phyloP scores from a whole-genome alignment of 2,888 invertebrate species.

The Biston betularia region DNA sequence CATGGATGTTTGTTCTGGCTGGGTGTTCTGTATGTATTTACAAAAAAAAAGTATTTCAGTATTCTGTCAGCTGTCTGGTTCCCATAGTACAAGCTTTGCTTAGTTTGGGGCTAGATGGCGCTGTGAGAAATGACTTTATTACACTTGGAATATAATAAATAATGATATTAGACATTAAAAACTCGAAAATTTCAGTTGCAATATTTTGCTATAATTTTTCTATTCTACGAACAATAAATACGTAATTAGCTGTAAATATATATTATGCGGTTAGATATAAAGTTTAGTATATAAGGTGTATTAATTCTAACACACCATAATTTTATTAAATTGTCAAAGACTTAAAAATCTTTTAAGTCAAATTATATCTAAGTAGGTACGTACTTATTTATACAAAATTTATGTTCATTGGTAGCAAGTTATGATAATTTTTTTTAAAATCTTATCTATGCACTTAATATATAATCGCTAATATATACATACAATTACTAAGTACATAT shows the following conservation, averaged over 20 bases:
- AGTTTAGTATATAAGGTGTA: too few relatives aligned
- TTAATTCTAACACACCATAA: too few relatives aligned
- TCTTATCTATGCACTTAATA: constrained; percentile 13
- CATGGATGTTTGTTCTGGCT: too few relatives aligned
- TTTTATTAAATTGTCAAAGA: neutral
- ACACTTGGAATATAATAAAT: constrained; percentile 15
- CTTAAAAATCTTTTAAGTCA: neutral
- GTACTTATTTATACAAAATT: constrained; percentile 3
- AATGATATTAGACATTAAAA: neutral
- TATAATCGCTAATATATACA: constrained; percentile 4
- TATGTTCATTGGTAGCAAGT: constrained; percentile 35
- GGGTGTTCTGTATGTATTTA: too few relatives aligned
- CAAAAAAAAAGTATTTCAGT: too few relatives aligned
- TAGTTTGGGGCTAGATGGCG: too few relatives aligned
- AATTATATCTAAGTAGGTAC: neutral
- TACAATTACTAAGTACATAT: neutral
- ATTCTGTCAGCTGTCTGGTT: too few relatives aligned
- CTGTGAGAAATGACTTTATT: too few relatives aligned
- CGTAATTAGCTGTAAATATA: too few relatives aligned
- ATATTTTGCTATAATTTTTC: neutral
- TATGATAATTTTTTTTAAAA: constrained; percentile 8
- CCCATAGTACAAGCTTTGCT: too few relatives aligned
- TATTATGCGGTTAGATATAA: too few relatives aligned
- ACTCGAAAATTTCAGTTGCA: constrained; percentile 7
- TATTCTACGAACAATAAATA: neutral